Conservation (phyloP, 2,113 vertebrate genomes). For the Eulemur rufifrons region DNA sequence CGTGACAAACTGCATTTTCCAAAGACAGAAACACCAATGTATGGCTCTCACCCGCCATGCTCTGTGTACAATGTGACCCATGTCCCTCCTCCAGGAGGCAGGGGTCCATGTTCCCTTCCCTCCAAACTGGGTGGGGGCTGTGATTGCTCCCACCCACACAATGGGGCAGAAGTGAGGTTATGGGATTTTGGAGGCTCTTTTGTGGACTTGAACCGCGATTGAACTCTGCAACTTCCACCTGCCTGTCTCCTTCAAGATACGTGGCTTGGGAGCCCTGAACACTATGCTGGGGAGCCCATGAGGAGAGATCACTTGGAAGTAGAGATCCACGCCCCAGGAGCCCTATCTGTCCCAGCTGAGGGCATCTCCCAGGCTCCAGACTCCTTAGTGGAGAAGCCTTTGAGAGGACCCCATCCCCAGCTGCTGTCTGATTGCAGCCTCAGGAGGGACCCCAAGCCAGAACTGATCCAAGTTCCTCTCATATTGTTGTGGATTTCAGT, state of each 20-base stretch:
- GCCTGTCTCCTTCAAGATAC: background rate
- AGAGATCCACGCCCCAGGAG: background rate
- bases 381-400: background rate
- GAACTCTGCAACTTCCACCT: background rate
- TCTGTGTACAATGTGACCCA: background rate
- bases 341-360: background rate
- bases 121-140: background rate
- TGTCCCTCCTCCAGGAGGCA: rapidly evolving
- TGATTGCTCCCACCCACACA: background rate
- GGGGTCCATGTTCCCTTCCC: background rate
- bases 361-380: background rate
- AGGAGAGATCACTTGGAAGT: background rate
- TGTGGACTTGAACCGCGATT: no score
- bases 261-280: background rate
- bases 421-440: background rate
- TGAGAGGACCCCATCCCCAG: background rate
- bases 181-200: background rate
- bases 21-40: background rate
- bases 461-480: background rate
- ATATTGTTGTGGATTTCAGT: background rate
- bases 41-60: no score
- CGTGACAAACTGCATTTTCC: background rate
- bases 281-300: background rate
- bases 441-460: background rate
- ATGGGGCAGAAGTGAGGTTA: background rate